Percentiles rank a stretch among this genome's conserved stretches.
Evolutionary conservation across 2,888 invertebrate genomes (phyloP).

Genomic region (Acanthosepion lycidas): DNA sequence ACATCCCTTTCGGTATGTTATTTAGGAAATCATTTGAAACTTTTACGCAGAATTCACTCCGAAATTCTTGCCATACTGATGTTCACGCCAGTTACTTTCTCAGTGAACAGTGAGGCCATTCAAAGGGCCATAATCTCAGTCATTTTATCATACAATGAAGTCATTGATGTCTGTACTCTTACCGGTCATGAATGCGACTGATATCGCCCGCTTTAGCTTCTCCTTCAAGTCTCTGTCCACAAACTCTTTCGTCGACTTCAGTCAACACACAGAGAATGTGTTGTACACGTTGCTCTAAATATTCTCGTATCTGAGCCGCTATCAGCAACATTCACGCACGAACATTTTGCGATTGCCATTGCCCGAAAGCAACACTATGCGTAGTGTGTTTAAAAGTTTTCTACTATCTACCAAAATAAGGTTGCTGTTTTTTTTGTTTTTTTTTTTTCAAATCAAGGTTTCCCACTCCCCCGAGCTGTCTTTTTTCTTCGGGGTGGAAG

Average conservation of each 20-base stretch:
- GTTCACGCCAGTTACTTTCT: background rate
- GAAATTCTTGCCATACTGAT: background rate
- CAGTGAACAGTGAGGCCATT: background rate
- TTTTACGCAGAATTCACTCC: background rate
- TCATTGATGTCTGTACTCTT: background rate
- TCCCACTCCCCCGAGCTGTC: background rate
- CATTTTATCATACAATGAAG: constrained; percentile 2
- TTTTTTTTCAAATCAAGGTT: background rate
- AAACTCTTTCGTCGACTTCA: background rate
- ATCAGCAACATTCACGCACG: background rate
- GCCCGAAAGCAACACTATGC: background rate
- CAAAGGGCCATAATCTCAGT: background rate
- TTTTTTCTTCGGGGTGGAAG: background rate
- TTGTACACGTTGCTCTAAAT: background rate
- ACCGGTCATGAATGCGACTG: background rate
- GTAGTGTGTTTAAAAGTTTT: background rate
- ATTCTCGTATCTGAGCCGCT: background rate
- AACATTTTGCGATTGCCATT: background rate
- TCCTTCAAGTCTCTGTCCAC: background rate
- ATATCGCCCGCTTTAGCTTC: background rate
- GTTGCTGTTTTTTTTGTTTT: background rate
- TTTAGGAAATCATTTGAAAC: background rate
- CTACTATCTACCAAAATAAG: constrained; percentile 10
- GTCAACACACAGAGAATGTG: background rate
- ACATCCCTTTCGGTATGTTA: too few relatives aligned